Evolutionary conservation across 2,888 invertebrate genomes (phyloP).

Genomic region (Cinara cedri): DNA sequence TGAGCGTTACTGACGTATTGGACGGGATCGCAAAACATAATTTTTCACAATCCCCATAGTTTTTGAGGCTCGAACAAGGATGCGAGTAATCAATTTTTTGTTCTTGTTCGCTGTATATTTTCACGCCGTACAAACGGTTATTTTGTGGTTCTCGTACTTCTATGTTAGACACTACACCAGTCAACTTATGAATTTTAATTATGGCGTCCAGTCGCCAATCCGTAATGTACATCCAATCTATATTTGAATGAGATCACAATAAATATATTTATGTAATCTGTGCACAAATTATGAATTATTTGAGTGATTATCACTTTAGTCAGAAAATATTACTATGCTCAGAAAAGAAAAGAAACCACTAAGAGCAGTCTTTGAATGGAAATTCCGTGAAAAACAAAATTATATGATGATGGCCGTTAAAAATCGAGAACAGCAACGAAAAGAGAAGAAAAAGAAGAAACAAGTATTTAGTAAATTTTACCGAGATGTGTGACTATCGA

Average conservation of each 20-base stretch:
- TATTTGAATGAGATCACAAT: background rate
- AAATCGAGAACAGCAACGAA: too few species aligned
- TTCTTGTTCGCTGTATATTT: slow-evolving; percentile 79
- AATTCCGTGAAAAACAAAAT: too few species aligned
- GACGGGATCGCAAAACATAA: slow-evolving; percentile 90
- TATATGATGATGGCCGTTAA: too few species aligned
- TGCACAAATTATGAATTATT: too few species aligned
- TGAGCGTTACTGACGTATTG: slow-evolving; percentile 63
- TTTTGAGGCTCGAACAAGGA: slow-evolving; percentile 73
- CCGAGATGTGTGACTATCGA: slow-evolving; percentile 84
- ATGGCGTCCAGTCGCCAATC: slow-evolving; percentile 97
- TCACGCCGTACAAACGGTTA: slow-evolving; percentile 88
- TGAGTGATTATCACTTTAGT: too few species aligned
- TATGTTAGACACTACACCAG: slow-evolving; percentile 85
- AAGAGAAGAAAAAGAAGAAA: too few species aligned
- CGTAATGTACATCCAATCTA: slow-evolving; percentile 92
- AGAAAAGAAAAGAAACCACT: too few species aligned
- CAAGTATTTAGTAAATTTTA: slow-evolving; percentile 50
- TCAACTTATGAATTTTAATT: slow-evolving; percentile 84
- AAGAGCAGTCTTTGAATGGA: too few species aligned
- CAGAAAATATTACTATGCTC: too few species aligned
- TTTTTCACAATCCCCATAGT: slow-evolving; percentile 91
- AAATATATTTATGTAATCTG: too few species aligned
- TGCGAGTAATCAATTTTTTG: slow-evolving; percentile 75
- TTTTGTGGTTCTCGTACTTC: slow-evolving; percentile 88